Evolutionary conservation across 2,113 vertebrate genomes (phyloP).

Genomic region (Atractosteus spatula): DNA sequence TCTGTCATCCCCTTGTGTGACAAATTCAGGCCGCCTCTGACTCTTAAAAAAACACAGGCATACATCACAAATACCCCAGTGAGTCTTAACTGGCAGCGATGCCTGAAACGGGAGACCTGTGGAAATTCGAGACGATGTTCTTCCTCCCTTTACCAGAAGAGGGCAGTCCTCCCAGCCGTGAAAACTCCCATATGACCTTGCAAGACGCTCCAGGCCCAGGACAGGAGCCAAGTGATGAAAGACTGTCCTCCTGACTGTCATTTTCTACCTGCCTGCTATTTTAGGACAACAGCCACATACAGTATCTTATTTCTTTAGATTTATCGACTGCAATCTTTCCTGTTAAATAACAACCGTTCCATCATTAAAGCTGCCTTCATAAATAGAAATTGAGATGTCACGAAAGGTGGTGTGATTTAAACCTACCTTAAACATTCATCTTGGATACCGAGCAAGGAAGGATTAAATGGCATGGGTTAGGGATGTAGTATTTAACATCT

Average conservation of each 20-base stretch:
- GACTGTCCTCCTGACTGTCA: background rate
- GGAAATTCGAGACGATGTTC: background rate
- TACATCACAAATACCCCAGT: slow-evolving; percentile 15
- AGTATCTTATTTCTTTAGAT: no score
- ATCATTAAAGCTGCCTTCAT: no score
- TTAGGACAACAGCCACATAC: no score
- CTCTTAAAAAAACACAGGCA: background rate
- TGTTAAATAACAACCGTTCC: no score
- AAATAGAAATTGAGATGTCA: no score
- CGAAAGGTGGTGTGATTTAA: no score
- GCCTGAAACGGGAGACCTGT: background rate
- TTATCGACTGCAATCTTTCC: no score
- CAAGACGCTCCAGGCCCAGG: background rate
- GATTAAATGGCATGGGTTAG: no score
- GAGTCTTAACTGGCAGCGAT: slow-evolving; percentile 5
- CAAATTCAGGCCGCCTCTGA: slow-evolving; percentile 16
- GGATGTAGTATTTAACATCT: no score
- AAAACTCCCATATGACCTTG: slow-evolving; percentile 2
- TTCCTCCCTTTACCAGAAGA: background rate
- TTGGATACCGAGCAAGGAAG: no score
- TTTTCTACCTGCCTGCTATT: background rate
- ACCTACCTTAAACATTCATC: no score
- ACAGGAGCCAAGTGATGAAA: background rate
- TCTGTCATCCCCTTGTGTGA: slow-evolving; percentile 8
- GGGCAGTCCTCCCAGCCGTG: slow-evolving; percentile 9